Evolutionary conservation across 2,888 invertebrate species (phyloP), one percentile per base, ranked within the genome.

Genomic region (Eudasyphora cyanicolor): DNA sequence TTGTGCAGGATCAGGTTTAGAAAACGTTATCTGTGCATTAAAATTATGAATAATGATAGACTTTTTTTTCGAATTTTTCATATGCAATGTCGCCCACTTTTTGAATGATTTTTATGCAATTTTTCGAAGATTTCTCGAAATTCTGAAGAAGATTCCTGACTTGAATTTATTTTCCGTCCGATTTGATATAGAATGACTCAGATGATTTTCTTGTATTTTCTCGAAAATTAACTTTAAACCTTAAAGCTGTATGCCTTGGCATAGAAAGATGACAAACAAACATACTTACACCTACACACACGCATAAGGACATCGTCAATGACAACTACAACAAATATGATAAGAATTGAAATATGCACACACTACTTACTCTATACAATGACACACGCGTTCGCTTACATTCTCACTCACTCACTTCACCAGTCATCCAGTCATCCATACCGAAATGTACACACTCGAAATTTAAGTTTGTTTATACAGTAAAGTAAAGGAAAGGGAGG

Each of bases 391-490:
- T 24, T 10, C 21, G n/a, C 21, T 21, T 0, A 67, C n/a, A 67
- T 21, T 12, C 60, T n/a, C 45, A 45, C 45, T 29, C 60, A 60
- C 27, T 35, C 35, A 64, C n/a, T 10, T 38, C 29, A 60, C 60
- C 60, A 29, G 29, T 24, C 60, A 29, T n/a, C 5, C 60, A 60
- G n/a, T 35, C 35, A 67, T 24, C 21, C 38, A 38, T 35, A 67
- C 42, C 38, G 71, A 62, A 49, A 51, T 45, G 42, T 38, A 57
- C 29, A 57, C n/a, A 70, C 75, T 75, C 74, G 69, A 75, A 75
- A 79, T 70, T 70, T 75, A 75, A 75, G 75, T 75, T 75, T 79
- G 35, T 75, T 79, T 79, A 75, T 70, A 49, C 57, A 74, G 57
- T 57, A 79, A 74, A 24, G 67, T 64, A 64, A 64, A 64, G 67